A percentile compares a stretch with the other conserved stretches of the same genome.
Conservation (phyloP, 2,113 vertebrate genomes). For the Forbesichthys papilliferus region DNA sequence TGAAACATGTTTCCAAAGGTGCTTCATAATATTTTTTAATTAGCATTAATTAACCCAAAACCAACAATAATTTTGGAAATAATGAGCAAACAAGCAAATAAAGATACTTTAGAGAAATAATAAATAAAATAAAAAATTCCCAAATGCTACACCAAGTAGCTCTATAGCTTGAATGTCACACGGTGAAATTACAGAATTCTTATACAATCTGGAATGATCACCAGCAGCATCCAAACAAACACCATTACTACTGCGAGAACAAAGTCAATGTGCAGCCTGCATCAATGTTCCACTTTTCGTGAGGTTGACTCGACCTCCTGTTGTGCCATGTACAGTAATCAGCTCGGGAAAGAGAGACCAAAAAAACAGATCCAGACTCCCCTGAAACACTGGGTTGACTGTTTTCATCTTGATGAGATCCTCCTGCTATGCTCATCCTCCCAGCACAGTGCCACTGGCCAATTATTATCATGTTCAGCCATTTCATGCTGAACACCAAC, state of each 20-base stretch:
- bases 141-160: neutral
- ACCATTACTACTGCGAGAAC: neutral
- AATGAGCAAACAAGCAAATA: no score
- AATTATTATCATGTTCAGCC: conserved; percentile 5
- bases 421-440: neutral
- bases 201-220: neutral
- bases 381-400: neutral
- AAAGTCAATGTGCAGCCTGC: neutral
- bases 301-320: neutral
- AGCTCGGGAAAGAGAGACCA: neutral
- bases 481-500: neutral
- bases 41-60: no score
- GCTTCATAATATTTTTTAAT: no score
- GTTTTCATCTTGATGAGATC: neutral
- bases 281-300: neutral
- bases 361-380: neutral
- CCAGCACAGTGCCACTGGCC: neutral
- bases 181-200: no score
- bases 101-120: neutral
- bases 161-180: no score
- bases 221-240: neutral
- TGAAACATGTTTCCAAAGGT: no score
- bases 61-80: no score
- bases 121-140: neutral
- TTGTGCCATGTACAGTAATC: no score